Conservation (phyloP, 2,888 invertebrate genomes). For the Eupithecia centaureata region DNA sequence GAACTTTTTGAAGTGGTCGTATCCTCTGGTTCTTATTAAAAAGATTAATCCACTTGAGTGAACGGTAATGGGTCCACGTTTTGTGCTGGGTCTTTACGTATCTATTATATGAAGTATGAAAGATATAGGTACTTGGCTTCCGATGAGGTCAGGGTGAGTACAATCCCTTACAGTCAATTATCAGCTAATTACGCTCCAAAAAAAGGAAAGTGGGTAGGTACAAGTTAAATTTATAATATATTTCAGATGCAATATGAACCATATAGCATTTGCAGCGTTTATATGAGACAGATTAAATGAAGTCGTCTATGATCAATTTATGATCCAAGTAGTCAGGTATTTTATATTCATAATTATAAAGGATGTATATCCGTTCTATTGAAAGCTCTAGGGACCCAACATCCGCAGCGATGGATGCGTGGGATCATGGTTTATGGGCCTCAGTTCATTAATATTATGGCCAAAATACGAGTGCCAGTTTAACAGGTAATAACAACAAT, state of each 20-base stretch:
- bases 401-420: conserved; percentile 5
- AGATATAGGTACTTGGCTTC: conserved; percentile 7
- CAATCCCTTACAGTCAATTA: conserved; percentile 22
- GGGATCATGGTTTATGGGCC: conserved; percentile 22
- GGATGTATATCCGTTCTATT: conserved; percentile 15
- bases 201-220: background rate
- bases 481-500: conserved; percentile 47
- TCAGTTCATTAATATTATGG: conserved; percentile 37
- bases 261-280: background rate
- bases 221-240: background rate
- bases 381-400: conserved; percentile 1
- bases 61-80: conserved; percentile 25
- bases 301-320: conserved; percentile 1
- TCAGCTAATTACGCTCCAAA: conserved; percentile 9
- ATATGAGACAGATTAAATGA: background rate
- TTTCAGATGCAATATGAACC: background rate
- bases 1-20: conserved; percentile 63
- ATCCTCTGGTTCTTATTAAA: conserved; percentile 53
- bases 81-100: conserved; percentile 3
- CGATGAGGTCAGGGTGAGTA: conserved; percentile 12
- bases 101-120: background rate
- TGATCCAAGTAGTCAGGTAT: background rate
- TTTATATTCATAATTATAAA: conserved; percentile 6
- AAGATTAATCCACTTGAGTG: conserved; percentile 42
- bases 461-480: conserved; percentile 34